These are phyloP conservation scores for Connochaetes taurinus DNA, from an alignment of 2,113 vertebrate species.

Conservation along the genomic window DNA sequence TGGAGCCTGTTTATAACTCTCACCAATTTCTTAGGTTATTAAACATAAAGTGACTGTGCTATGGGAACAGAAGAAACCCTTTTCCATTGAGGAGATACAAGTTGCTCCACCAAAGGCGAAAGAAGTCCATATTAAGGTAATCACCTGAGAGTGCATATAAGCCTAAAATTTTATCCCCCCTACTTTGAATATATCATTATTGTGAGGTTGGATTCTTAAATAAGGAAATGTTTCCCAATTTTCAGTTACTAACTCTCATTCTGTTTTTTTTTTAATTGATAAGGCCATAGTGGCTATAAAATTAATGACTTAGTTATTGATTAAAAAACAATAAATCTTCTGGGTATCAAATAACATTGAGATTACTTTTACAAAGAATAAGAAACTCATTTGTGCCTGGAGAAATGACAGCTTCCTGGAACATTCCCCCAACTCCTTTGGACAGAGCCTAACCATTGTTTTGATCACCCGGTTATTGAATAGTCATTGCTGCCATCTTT, in stretches of 20 bases:
- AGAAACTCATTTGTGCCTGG: not conserved
- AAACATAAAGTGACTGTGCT: conserved; percentile 89
- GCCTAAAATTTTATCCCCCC: not conserved
- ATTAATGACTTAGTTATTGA: not conserved
- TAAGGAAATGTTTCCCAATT: not conserved
- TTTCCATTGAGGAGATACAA: conserved; percentile 89
- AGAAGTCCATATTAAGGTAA: conserved; percentile 90
- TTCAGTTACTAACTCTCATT: not conserved
- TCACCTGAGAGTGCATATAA: not conserved
- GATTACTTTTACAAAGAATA: not conserved
- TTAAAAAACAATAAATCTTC: not conserved
- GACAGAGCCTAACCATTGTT: not conserved
- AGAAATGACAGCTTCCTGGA: not conserved
- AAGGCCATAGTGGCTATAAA: not conserved
- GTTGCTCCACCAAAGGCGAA: conserved; percentile 86
- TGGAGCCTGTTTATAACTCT: not conserved
- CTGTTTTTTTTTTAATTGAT: not conserved
- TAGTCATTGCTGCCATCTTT: not conserved
- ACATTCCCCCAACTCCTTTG: not conserved
- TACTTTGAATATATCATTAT: not conserved
- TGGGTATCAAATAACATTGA: not conserved
- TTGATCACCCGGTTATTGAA: not conserved
- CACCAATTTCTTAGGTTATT: conserved; percentile 68
- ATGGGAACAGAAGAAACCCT: conserved; percentile 85
- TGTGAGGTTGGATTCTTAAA: not conserved